A percentile compares a stretch with the other conserved stretches of the same genome.
Conservation (phyloP, 2,797 vertebrate species). For the Babyrousa celebensis region DNA sequence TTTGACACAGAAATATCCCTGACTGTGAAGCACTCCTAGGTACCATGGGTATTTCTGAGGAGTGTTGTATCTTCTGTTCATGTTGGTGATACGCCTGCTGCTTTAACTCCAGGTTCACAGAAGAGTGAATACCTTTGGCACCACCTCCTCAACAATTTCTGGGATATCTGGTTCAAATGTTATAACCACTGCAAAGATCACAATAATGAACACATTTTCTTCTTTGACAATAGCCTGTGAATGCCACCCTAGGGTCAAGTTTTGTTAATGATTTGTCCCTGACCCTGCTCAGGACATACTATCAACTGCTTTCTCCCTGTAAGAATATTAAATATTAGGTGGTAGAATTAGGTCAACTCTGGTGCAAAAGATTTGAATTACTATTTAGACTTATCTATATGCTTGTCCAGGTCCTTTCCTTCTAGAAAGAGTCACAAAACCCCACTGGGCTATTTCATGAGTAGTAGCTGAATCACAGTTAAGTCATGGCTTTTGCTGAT, state of each 20-base stretch:
- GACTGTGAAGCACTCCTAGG: not conserved
- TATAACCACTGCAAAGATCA: not conserved
- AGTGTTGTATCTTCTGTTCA: not conserved
- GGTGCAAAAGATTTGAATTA: slow-evolving; percentile 51
- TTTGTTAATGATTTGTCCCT: slow-evolving; percentile 18
- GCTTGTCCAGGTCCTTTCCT: slow-evolving; percentile 40
- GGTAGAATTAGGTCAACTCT: slow-evolving; percentile 62
- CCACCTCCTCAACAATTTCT: not conserved
- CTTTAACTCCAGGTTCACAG: not conserved
- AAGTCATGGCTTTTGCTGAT: not conserved
- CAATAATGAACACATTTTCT: not conserved
- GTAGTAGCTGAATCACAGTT: slow-evolving; percentile 27
- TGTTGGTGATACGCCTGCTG: not conserved
- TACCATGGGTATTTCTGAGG: not conserved
- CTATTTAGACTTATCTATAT: slow-evolving; percentile 64
- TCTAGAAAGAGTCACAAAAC: slow-evolving; percentile 42
- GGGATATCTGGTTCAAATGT: not conserved
- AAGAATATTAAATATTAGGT: slow-evolving; percentile 53
- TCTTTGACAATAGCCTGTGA: not conserved
- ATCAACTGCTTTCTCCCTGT: slow-evolving; percentile 27
- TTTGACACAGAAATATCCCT: slow-evolving; percentile 32
- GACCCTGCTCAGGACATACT: not conserved
- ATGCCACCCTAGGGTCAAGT: not conserved
- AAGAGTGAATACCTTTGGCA: not conserved
- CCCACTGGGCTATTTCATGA: not conserved